These are phyloP conservation scores for Tapera naevia DNA, from an alignment of 2,797 vertebrate genomes.

Conservation along the genomic window DNA sequence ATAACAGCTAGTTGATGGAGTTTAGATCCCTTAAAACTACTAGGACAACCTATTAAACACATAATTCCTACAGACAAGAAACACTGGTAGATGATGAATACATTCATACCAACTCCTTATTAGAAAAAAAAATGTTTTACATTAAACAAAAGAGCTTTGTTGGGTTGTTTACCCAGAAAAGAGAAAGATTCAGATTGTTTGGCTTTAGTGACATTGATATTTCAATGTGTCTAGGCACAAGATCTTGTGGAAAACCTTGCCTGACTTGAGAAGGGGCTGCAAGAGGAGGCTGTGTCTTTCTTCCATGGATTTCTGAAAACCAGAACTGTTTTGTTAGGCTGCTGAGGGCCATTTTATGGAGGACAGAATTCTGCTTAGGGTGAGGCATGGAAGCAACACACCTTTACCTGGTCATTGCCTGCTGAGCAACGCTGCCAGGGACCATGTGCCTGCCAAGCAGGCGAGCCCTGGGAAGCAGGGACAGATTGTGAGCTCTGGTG, in stretches of 20 bases:
- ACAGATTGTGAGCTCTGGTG: accelerated
- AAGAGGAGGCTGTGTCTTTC: neutral
- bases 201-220: neutral
- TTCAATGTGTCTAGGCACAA: neutral
- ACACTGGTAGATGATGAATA: neutral
- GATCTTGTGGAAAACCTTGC: neutral
- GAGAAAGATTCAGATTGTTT: neutral
- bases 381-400: neutral
- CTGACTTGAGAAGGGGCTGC: neutral
- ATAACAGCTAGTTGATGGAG: neutral
- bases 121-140: neutral
- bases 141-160: neutral
- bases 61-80: neutral
- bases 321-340: neutral
- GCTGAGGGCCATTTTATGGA: neutral
- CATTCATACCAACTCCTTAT: neutral
- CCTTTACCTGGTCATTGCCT: neutral
- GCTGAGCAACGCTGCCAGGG: neutral
- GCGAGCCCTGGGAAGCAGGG: neutral
- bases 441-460: accelerated
- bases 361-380: neutral
- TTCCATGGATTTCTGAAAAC: neutral
- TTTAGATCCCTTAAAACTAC: neutral
- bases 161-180: neutral
- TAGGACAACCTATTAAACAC: neutral